A percentile compares a stretch with the other conserved stretches of the same genome.
These are phyloP conservation scores for Drosophila repleta DNA, from an alignment of 1,140 invertebrate genomes.

Conservation along the genomic window DNA sequence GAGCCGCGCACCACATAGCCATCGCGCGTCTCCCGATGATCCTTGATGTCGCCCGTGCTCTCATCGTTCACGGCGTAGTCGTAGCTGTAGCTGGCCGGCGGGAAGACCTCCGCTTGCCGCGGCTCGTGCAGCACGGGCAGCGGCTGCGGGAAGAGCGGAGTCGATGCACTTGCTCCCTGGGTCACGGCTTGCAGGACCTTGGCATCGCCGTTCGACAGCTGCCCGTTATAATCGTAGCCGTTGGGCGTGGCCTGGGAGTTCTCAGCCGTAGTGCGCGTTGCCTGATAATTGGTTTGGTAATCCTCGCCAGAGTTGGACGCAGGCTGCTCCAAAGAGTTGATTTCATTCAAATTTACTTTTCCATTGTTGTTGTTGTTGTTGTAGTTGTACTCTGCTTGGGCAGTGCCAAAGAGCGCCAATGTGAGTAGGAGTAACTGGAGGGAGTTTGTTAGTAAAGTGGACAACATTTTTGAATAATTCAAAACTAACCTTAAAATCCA, in stretches of 20 bases:
- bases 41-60: slow-evolving; percentile 66
- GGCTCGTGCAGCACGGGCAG: slow-evolving; percentile 41
- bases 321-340: slow-evolving; percentile 45
- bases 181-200: neutral
- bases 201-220: slow-evolving; percentile 5
- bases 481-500: slow-evolving; percentile 50
- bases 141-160: slow-evolving; percentile 30
- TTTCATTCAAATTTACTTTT: slow-evolving; percentile 19
- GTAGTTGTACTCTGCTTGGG: slow-evolving; percentile 55
- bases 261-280: slow-evolving; percentile 44
- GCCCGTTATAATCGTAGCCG: slow-evolving; percentile 56
- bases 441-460: neutral
- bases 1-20: slow-evolving; percentile 62
- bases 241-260: slow-evolving; percentile 63
- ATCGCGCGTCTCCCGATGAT: slow-evolving; percentile 64
- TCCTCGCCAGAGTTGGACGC: slow-evolving; percentile 49
- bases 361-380: slow-evolving; percentile 22
- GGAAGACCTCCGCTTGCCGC: slow-evolving; percentile 46
- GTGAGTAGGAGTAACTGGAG: slow-evolving; percentile 52
- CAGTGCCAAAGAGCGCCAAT: slow-evolving; percentile 30
- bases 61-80: slow-evolving; percentile 66
- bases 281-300: slow-evolving; percentile 59
- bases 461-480: neutral
- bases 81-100: slow-evolving; percentile 61
- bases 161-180: slow-evolving; percentile 13